Evolutionary conservation across 2,113 vertebrate species (phyloP).

Genomic region (Urocynchramus pylzowi): DNA sequence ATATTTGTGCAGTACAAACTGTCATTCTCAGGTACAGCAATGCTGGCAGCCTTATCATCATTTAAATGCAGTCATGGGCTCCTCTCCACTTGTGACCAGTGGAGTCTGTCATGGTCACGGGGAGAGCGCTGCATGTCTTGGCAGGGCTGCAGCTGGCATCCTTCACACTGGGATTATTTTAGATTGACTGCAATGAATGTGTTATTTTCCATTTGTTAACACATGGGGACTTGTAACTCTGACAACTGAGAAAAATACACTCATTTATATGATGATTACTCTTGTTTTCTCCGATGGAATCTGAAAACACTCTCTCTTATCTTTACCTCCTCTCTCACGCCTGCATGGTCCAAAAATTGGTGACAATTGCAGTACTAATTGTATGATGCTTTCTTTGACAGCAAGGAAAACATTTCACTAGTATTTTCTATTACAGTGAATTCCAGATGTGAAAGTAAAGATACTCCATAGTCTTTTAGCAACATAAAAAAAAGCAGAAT

Average conservation of each 20-base stretch:
- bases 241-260: slow-evolving; percentile 58
- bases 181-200: slow-evolving; percentile 58
- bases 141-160: slow-evolving; percentile 48
- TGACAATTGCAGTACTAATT: slow-evolving; percentile 1
- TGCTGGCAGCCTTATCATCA: neutral
- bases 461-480: neutral
- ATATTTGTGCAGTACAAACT: neutral
- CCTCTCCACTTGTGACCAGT: slow-evolving; percentile 46
- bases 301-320: slow-evolving; percentile 10
- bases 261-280: slow-evolving; percentile 60
- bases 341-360: neutral
- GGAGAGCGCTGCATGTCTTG: neutral
- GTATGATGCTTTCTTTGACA: neutral
- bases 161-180: slow-evolving; percentile 60
- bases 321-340: neutral
- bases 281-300: slow-evolving; percentile 4
- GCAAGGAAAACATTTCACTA: neutral
- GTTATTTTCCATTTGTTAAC: slow-evolving; percentile 73
- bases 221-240: slow-evolving; percentile 48
- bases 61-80: neutral
- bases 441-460: neutral
- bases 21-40: slow-evolving; percentile 4
- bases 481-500: neutral
- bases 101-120: slow-evolving; percentile 27
- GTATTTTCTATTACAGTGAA: neutral